Percentiles rank a stretch among this genome's conserved stretches.
phyloP scores from a whole-genome alignment of 1,140 invertebrate genomes.

The Luehdorfia chinensis region DNA sequence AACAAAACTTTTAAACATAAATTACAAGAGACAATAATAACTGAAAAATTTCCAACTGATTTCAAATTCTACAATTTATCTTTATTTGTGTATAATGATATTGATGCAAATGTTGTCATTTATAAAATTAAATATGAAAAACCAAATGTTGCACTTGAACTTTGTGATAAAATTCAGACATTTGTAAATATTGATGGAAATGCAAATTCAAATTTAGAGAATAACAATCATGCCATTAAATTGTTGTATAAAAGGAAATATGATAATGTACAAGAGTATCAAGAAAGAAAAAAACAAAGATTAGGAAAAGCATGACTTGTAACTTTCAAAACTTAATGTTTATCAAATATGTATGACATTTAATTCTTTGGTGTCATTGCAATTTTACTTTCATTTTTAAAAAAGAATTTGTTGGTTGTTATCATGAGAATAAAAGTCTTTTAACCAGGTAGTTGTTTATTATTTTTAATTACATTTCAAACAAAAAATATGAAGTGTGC shows the following conservation, averaged over 20 bases:
- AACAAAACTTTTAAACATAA: conserved; percentile 45
- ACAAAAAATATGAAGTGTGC: conserved; percentile 65
- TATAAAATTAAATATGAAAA: conserved; percentile 58
- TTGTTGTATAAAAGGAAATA: conserved; percentile 85
- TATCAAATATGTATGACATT: too few relatives aligned
- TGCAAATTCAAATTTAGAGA: conserved; percentile 6
- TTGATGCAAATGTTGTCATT: conserved; percentile 32
- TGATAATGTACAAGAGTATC: conserved; percentile 87
- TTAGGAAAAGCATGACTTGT: conserved; percentile 34
- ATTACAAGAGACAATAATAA: conserved; percentile 34
- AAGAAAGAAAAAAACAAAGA: conserved; percentile 82
- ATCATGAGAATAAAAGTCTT: conserved; percentile 23
- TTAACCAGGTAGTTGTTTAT: conserved; percentile 63
- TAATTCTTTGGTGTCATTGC: too few relatives aligned
- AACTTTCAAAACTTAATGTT: background rate
- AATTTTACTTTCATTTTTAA: too few relatives aligned
- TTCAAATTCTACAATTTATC: conserved; percentile 57
- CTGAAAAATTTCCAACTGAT: conserved; percentile 40
- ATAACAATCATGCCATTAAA: conserved; percentile 71
- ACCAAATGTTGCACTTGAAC: conserved; percentile 26
- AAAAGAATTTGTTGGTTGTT: too few relatives aligned
- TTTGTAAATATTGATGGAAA: conserved; percentile 35
- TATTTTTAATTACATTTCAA: conserved; percentile 58
- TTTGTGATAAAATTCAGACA: conserved; percentile 33
- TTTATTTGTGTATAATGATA: conserved; percentile 66